Percentiles rank a stretch among this genome's conserved stretches.
Evolutionary conservation across 1,140 invertebrate species (phyloP).

Genomic region (Littorina saxatilis): DNA sequence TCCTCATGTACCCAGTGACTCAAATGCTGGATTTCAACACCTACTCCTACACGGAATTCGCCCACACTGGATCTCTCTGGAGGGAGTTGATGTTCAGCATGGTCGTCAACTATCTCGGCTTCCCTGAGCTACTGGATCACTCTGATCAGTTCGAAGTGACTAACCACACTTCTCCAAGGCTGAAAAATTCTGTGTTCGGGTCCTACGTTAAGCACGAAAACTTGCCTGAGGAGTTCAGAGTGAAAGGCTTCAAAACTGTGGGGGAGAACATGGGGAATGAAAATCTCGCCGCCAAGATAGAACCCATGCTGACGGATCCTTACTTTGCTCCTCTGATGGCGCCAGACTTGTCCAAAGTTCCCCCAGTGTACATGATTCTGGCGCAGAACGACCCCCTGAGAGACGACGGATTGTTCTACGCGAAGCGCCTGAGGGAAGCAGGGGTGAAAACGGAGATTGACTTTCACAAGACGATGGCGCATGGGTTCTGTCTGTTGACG

Average conservation of each 20-base stretch:
- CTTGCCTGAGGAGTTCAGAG: constrained; percentile 18
- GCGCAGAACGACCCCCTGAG: constrained; percentile 50
- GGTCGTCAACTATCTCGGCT: constrained; percentile 41
- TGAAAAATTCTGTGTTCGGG: constrained; percentile 39
- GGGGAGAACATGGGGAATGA: constrained; percentile 19
- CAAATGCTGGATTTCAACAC: constrained; percentile 64
- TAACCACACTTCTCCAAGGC: constrained; percentile 42
- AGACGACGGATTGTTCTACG: constrained; percentile 56
- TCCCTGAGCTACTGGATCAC: not conserved
- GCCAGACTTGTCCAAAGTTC: constrained; percentile 36
- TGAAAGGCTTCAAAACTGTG: not conserved
- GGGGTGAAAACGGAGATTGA: constrained; percentile 42
- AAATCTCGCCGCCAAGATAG: constrained; percentile 30
- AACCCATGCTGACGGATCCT: constrained; percentile 44
- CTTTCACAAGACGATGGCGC: constrained; percentile 35
- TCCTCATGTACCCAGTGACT: constrained; percentile 63
- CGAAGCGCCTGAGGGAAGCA: constrained; percentile 40
- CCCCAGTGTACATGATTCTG: constrained; percentile 42
- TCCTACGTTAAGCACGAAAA: not conserved
- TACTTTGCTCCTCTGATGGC: constrained; percentile 49
- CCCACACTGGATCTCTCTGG: constrained; percentile 22
- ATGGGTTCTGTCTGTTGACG: no score
- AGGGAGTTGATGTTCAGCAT: constrained; percentile 29
- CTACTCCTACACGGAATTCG: constrained; percentile 56
- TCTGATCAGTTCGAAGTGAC: constrained; percentile 35